Evolutionary conservation across 2,888 invertebrate genomes (phyloP), one percentile per base, ranked within the genome.

Genomic region (Gymnosoma rotundatum): DNA sequence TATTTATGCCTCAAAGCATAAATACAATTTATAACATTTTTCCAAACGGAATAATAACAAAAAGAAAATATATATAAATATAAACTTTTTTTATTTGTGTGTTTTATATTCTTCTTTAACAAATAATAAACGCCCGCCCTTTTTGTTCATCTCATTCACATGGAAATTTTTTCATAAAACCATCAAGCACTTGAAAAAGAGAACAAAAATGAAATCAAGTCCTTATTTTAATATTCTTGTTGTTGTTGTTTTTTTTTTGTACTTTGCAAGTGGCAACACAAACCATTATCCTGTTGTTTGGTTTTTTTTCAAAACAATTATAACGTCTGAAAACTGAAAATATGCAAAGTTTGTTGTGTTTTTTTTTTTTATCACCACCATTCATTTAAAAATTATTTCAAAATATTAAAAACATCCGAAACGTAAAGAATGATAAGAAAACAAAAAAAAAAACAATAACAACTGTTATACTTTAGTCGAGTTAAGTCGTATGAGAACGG

Each of bases 31-130:
- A 88, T 87, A 88, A 89, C 90, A 91, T 88, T 90, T 90, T 91
- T 91, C 91, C 91, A 89, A 91, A 88, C 90, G 90, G 90, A 84
- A 90, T 90, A 90, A 90, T 90, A 89, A 89, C 90, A 87, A 90
- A 89, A 84, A 81, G 81, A 70, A 78, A 66, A 67, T 69, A 69
- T 73, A 48, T 67, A 67, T 50, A 56, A 45, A 74, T 70, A 50
- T 61, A 61, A 42, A 52, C 8, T 56, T 56, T 75, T n/a, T 66
- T 58, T 52, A 42, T 78, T 78, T 78, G 52, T 60, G 50, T 52
- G 18, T 74, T 74, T 67, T 21, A 52, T 21, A 72, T 80, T 73
- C 42, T 80, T 69, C n/a, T 73, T 70, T 42, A 70, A 58, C 42
- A 70, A 81, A 84, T 84, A 81, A 84, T 81, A 84, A 84, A 84